Base-by-base conservation (phyloP, 1,140 invertebrate species). In the Macrosteles quadrilineatus region DNA sequence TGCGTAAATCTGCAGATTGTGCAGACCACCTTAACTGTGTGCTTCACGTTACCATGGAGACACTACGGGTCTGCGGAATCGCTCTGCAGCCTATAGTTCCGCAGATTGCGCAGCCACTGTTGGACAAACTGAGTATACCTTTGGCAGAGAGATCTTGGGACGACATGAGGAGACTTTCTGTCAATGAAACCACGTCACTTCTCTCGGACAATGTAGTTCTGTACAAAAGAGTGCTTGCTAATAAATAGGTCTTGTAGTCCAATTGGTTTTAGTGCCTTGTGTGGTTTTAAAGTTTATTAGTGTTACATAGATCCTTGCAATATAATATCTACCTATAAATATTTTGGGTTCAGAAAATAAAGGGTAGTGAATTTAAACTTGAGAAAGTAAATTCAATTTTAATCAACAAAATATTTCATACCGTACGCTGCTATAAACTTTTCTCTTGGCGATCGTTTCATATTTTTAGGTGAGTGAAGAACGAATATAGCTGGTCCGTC, bases 1-100 rank as follows among this genome's bases (percentile, higher is more conserved):
- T 98, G 55, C 85, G 83, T n/a, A 88, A 90, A 72, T 74, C 81
- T 45, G 73, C 76, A 0, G 78, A 84, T 67, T 75, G 75, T 27
- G 71, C 79, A n/a, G 76, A 81, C 62, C 79, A 91, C 74, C 78
- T 98, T 11, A 83, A 91, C 71, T 86, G 86, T 21, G 85, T 97
- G 19, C 83, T 98, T 67, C 90, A 92, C 76, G 77, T 98, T 17
- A 88, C 90, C 50, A 83, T 98, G 78, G 96, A 98, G 83, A 88
- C 89, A 1, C 79, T 95, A 23, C 85, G 95, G 76, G 86, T 78
- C 29, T 86, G 86, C 74, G 88, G 86, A 25, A 87, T 97, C 68
- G 84, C 94, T 23, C 80, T 98, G 23, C 87, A 90, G 75, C 97
- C 97, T 0, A 87, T 98, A 30, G 85, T 96, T 63, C 97, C 97